These are phyloP conservation scores for Zosterops lateralis DNA, from an alignment of 2,113 vertebrate species.

Conservation along the genomic window DNA sequence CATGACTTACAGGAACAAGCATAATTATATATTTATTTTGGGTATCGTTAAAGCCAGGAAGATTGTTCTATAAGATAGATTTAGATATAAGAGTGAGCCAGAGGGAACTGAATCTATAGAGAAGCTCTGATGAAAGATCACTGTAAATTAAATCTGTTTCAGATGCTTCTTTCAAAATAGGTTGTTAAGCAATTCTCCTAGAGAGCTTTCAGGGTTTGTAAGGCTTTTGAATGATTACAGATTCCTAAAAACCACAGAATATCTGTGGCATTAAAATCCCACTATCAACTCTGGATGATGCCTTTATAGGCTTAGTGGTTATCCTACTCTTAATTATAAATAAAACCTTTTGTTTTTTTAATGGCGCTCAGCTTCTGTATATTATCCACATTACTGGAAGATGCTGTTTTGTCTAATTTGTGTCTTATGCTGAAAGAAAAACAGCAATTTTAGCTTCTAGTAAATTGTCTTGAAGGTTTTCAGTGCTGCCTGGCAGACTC, in stretches of 20 bases:
- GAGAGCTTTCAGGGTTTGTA: background rate
- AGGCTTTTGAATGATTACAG: background rate
- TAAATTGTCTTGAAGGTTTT: constrained; percentile 6
- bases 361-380: background rate
- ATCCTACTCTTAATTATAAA: background rate
- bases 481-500: background rate
- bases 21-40: background rate
- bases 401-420: background rate
- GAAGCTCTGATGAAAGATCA: background rate
- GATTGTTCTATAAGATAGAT: background rate
- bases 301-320: background rate
- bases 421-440: background rate
- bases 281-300: background rate
- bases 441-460: background rate
- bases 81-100: background rate
- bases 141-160: background rate
- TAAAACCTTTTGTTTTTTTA: background rate
- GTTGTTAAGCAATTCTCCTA: background rate
- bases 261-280: background rate
- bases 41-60: background rate
- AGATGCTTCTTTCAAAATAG: background rate
- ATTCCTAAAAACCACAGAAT: background rate
- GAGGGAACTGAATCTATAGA: background rate
- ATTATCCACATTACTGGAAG: background rate
- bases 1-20: background rate